Conservation (phyloP, 1,140 invertebrate genomes). For the Nylanderia fulva region DNA sequence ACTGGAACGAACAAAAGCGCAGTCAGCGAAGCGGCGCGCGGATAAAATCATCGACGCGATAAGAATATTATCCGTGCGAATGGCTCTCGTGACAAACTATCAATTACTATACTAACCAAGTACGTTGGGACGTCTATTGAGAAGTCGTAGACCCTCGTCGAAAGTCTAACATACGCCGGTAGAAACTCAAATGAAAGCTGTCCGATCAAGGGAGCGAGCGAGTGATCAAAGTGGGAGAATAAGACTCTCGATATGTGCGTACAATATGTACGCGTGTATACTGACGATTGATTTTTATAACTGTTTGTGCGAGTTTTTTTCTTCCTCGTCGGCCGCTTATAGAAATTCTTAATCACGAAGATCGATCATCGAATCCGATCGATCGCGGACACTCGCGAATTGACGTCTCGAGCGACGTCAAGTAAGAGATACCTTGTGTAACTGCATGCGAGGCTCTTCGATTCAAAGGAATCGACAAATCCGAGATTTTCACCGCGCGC, state of each 20-base stretch:
- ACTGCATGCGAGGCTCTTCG: not conserved
- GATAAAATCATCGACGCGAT: slow-evolving; percentile 42
- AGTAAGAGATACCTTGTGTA: slow-evolving; percentile 30
- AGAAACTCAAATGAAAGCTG: slow-evolving; percentile 73
- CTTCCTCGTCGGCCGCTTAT: not conserved
- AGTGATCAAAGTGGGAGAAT: slow-evolving; percentile 39
- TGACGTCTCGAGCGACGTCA: not conserved
- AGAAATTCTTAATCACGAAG: slow-evolving; percentile 47
- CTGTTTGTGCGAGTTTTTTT: slow-evolving; percentile 9
- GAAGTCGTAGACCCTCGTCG: slow-evolving; percentile 58
- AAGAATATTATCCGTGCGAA: slow-evolving; percentile 39
- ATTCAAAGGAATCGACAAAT: not conserved
- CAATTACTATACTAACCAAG: slow-evolving; percentile 39
- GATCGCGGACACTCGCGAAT: slow-evolving; percentile 7
- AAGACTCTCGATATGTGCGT: slow-evolving; percentile 20
- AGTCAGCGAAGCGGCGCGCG: slow-evolving; percentile 36
- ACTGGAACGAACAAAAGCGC: slow-evolving; percentile 28
- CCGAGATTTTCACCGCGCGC: slow-evolving; percentile 40
- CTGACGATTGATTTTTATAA: slow-evolving; percentile 55
- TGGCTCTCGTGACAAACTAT: slow-evolving; percentile 41
- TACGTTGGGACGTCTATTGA: slow-evolving; percentile 40
- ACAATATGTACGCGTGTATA: not conserved
- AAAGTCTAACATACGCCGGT: slow-evolving; percentile 48
- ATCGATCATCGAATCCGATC: slow-evolving; percentile 48
- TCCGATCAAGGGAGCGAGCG: slow-evolving; percentile 31